Base-by-base conservation (phyloP, 2,113 vertebrate species). In the Coracopsis vasa region DNA sequence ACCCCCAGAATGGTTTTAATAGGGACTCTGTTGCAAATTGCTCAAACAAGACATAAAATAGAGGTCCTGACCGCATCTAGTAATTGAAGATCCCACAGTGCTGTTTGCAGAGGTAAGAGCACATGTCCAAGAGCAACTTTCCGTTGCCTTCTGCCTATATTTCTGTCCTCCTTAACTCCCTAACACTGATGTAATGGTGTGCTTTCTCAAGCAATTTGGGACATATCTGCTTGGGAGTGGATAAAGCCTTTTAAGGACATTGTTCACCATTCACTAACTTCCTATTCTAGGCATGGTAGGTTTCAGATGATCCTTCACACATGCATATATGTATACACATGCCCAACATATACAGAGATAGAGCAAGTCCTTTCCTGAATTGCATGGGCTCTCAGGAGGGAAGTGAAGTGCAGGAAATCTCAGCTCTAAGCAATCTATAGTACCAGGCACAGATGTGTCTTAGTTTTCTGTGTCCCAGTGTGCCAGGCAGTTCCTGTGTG, bases 1-100 rank as follows among this genome's bases (percentile, higher is more conserved):
- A 84, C 80, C 92, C 88, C 80, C 95, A 27, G 72, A 86, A 79
- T 4, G 82, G 65, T 82, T 31, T 87, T 29, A 56, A 3, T 7
- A 47, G 33, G 27, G 29, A 14, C 35, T n/a, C 10, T 39, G 71
- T 44, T 86, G 93, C 82, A 88, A 74, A 77, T 48, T 51, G 54
- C 69, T 88, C 72, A 91, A 80, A 81, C 90, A 83, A 86, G 94
- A 86, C 77, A 71, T 15, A 50, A 86, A 97, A 79, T 13, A 41
- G 64, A 92, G 75, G 51, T 90, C 42, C 42, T 86, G 90, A 94
- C 72, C 72, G 60, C 0, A 5, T 78, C 88, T 95, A 86, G 42
- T 42, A 27, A 10, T 51, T 67, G 31, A 44, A 92, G 82, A 67
- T 71, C 71, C 64, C 54, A 5, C 2, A 20, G 71, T 16, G 50